phyloP scores from a whole-genome alignment of 2,888 invertebrate species.

The Acleris holmiana region DNA sequence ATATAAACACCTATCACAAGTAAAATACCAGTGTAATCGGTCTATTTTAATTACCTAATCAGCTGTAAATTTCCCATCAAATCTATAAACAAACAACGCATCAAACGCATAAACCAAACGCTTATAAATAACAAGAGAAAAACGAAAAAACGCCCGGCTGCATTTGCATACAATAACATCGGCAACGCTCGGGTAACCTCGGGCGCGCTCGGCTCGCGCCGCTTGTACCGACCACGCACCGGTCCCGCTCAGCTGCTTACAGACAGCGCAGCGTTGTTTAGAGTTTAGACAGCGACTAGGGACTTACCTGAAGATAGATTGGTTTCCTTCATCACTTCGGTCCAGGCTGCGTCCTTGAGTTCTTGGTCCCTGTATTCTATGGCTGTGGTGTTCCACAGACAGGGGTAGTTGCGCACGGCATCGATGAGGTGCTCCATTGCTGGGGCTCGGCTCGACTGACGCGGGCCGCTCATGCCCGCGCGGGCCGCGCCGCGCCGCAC shows the following conservation, averaged over 20 bases:
- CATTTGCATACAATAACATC: slow-evolving; percentile 20
- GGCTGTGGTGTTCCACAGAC: slow-evolving; percentile 78
- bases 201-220: slow-evolving; percentile 54
- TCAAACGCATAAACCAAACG: neutral
- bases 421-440: slow-evolving; percentile 77
- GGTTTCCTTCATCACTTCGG: slow-evolving; percentile 78
- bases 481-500: slow-evolving; percentile 41
- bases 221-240: slow-evolving; percentile 71
- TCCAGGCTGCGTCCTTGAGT: slow-evolving; percentile 79
- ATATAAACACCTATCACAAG: too few species aligned
- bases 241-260: slow-evolving; percentile 71
- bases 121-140: slow-evolving; percentile 3
- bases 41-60: too few species aligned
- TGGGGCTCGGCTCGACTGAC: slow-evolving; percentile 41
- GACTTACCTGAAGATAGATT: slow-evolving; percentile 73
- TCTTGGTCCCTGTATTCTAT: slow-evolving; percentile 81
- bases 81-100: too few species aligned
- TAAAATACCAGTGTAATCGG: too few species aligned
- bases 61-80: too few species aligned
- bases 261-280: neutral
- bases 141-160: slow-evolving; percentile 10
- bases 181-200: slow-evolving; percentile 10
- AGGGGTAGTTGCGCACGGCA: slow-evolving; percentile 75
- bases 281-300: neutral
- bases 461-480: slow-evolving; percentile 43